These are phyloP conservation scores for Galago senegalensis DNA, from an alignment of 2,797 vertebrate species.

Conservation along the genomic window DNA sequence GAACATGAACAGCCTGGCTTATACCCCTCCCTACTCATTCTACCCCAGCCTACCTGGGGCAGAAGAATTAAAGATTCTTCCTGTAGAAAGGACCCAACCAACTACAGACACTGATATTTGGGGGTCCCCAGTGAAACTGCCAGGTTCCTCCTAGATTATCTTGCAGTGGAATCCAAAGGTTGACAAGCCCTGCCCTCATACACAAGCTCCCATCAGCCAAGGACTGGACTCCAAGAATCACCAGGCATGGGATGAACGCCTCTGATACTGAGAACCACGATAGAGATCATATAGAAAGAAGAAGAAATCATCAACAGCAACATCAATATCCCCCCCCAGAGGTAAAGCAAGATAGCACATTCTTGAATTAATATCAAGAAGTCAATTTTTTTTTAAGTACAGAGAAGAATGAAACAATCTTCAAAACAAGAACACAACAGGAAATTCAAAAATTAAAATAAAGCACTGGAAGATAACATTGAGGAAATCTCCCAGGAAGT, in stretches of 20 bases:
- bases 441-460: constrained; percentile 54
- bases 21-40: not conserved
- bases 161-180: not conserved
- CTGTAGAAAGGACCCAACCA: not conserved
- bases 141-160: not conserved
- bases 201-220: not conserved
- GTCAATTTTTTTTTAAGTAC: not conserved
- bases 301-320: not conserved
- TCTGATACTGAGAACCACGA: not conserved
- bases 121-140: not conserved
- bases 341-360: not conserved
- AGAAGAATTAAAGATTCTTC: constrained; percentile 36
- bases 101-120: not conserved
- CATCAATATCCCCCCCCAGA: not conserved
- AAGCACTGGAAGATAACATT: constrained; percentile 33
- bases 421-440: constrained; percentile 34
- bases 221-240: not conserved
- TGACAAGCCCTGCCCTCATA: not conserved
- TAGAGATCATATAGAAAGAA: not conserved
- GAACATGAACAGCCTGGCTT: not conserved
- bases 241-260: not conserved
- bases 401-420: not conserved
- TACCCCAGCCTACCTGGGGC: not conserved
- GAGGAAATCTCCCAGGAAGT: constrained; percentile 33
- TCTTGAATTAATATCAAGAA: not conserved